Conservation (phyloP, 2,888 invertebrate species). For the Synergus laeviventris region DNA sequence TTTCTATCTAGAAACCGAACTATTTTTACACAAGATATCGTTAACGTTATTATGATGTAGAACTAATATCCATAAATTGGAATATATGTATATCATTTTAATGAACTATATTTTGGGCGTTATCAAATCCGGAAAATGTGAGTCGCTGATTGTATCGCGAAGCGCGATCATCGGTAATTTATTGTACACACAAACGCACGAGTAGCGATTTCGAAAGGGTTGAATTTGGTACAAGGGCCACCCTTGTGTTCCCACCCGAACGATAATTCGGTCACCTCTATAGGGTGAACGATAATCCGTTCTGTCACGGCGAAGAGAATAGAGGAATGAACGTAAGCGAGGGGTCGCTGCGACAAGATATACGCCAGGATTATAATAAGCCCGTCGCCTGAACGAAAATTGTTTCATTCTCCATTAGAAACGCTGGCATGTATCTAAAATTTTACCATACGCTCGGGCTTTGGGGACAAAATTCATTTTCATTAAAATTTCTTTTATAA, state of each 20-base stretch:
- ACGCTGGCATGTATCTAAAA: conserved; percentile 40
- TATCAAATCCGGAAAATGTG: conserved; percentile 30
- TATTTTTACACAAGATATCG: neutral
- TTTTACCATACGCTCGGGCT: neutral
- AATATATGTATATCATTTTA: conserved; percentile 12
- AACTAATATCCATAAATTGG: neutral
- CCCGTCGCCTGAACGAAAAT: conserved; percentile 66
- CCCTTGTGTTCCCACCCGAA: conserved; percentile 53
- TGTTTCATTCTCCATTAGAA: conserved; percentile 71
- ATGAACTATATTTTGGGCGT: conserved; percentile 27
- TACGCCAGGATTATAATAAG: conserved; percentile 69
- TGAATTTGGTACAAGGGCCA: conserved; percentile 54
- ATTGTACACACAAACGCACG: conserved; percentile 14
- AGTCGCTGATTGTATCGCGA: conserved; percentile 35
- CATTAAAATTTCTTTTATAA: neutral
- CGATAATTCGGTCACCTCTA: conserved; percentile 65
- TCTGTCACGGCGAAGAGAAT: conserved; percentile 57
- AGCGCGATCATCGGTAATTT: conserved; percentile 32
- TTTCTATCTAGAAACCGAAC: neutral
- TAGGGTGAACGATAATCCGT: conserved; percentile 62
- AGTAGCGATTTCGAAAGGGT: conserved; percentile 35
- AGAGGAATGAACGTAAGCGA: conserved; percentile 48
- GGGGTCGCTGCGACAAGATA: conserved; percentile 57
- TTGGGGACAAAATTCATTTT: neutral
- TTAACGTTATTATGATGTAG: too few species aligned